These are phyloP conservation scores for Temnopleurus reevesii DNA, from an alignment of 53 echinoderm and acorn worm species.

Conservation along the genomic window DNA sequence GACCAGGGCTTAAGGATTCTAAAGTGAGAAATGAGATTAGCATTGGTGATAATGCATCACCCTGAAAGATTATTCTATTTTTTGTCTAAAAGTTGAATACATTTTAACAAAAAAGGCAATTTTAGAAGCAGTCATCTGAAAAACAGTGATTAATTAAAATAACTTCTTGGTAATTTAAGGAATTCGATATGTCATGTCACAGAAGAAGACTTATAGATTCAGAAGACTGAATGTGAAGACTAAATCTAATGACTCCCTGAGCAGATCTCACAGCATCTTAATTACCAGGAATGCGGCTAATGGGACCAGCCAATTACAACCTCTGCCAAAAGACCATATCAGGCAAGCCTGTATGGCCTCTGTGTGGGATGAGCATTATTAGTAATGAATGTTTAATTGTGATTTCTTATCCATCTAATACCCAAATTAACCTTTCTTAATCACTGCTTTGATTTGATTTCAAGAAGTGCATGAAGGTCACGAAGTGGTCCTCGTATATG, in stretches of 20 bases:
- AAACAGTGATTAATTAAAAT: no score
- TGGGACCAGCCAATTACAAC: conserved; percentile 21
- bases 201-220: no score
- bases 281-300: conserved; percentile 56
- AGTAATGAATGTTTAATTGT: not conserved
- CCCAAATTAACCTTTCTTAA: conserved; percentile 18
- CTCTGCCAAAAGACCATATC: not conserved
- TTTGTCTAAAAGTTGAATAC: no score
- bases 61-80: no score
- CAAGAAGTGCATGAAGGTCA: not conserved
- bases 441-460: not conserved
- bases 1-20: no score
- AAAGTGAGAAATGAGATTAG: no score
- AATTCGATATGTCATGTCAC: no score
- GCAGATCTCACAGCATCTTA: conserved; percentile 24
- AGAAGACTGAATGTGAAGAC: conserved; percentile 17
- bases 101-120: no score
- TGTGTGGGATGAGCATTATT: not conserved
- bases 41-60: no score
- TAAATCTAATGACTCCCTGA: conserved; percentile 12
- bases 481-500: not conserved
- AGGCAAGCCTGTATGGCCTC: not conserved
- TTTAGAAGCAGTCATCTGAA: no score
- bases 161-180: no score
- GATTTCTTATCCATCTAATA: not conserved